These are phyloP conservation scores for Matsumyia berberina DNA, from an alignment of 2,888 invertebrate species.

Conservation along the genomic window DNA sequence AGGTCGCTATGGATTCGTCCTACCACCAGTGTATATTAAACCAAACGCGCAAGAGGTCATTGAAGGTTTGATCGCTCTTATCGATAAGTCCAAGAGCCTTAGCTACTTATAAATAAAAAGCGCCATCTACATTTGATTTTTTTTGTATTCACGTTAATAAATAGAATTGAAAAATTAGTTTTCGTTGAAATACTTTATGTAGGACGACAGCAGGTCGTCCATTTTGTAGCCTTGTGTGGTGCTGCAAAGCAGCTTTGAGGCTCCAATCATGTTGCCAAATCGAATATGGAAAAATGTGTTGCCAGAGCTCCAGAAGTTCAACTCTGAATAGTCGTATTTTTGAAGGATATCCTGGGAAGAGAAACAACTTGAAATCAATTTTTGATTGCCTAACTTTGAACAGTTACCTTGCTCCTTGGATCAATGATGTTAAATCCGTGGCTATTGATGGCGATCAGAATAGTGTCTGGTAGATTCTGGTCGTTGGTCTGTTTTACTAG, in stretches of 20 bases:
- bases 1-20: constrained; percentile 88
- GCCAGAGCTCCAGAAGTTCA: constrained; percentile 98
- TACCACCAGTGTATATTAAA: constrained; percentile 88
- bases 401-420: constrained; percentile 91
- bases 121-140: background rate
- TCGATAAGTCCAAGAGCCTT: constrained; percentile 84
- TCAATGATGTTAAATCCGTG: constrained; percentile 96
- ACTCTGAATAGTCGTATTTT: constrained; percentile 93
- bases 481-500: constrained; percentile 96
- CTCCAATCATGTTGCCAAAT: constrained; percentile 96
- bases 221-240: constrained; percentile 97
- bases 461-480: constrained; percentile 92
- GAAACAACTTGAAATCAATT: constrained; percentile 1
- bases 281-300: constrained; percentile 98
- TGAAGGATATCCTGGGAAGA: constrained; percentile 90
- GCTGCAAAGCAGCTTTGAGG: constrained; percentile 94
- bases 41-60: constrained; percentile 87
- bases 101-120: constrained; percentile 83
- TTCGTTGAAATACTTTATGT: constrained; percentile 87
- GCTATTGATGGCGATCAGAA: constrained; percentile 95
- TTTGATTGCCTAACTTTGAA: background rate
- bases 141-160: constrained; percentile 4
- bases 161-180: constrained; percentile 37
- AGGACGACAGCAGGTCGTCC: constrained; percentile 97
- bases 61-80: constrained; percentile 85